Conservation (phyloP, 2,888 invertebrate genomes). For the Amorpha juglandis region DNA sequence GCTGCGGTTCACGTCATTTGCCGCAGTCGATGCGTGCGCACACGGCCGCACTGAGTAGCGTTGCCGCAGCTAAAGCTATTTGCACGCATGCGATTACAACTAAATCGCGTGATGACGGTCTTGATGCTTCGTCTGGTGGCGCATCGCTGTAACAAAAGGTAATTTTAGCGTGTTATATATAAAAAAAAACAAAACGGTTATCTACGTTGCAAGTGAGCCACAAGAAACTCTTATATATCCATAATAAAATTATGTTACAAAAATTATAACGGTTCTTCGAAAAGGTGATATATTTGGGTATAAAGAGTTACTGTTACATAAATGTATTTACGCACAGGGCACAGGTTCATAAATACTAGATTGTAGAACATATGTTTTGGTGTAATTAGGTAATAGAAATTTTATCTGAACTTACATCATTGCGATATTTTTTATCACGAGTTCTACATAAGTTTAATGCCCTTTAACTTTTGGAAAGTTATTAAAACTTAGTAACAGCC, state of each 20-base stretch:
- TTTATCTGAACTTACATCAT: background rate
- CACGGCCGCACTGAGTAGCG: slow-evolving; percentile 78
- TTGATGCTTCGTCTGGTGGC: slow-evolving; percentile 67
- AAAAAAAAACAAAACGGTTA: background rate
- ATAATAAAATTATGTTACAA: too few species aligned
- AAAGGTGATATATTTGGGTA: too few species aligned
- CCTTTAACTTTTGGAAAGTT: background rate
- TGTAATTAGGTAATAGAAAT: too few species aligned
- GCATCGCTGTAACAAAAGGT: slow-evolving; percentile 62
- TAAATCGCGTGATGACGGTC: slow-evolving; percentile 70
- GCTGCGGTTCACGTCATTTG: slow-evolving; percentile 76
- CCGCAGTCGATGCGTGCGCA: slow-evolving; percentile 82
- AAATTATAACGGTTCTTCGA: too few species aligned
- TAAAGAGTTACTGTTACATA: too few species aligned
- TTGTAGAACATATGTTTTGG: too few species aligned
- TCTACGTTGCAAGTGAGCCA: too few species aligned
- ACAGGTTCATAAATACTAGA: too few species aligned
- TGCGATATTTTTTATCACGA: background rate
- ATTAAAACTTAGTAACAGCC: background rate
- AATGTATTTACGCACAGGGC: too few species aligned
- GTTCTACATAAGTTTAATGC: background rate
- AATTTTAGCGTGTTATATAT: background rate
- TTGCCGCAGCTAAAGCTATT: slow-evolving; percentile 76
- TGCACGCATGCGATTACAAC: slow-evolving; percentile 81
- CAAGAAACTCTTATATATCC: too few species aligned